A percentile compares a stretch with the other conserved stretches of the same genome.
Conservation (phyloP, 2,888 invertebrate genomes). For the Lasius platythorax region DNA sequence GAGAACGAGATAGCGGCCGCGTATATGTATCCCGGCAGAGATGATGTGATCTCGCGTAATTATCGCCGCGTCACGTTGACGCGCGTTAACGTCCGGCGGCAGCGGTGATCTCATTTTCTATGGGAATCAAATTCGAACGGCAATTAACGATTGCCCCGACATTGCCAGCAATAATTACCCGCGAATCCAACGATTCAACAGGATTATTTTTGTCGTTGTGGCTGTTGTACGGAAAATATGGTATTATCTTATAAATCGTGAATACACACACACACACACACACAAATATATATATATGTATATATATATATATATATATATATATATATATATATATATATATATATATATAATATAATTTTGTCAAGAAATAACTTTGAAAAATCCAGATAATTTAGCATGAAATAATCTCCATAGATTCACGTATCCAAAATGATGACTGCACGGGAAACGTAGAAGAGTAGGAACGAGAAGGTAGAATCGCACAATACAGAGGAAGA, state of each 20-base stretch:
- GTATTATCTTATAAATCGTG: neutral
- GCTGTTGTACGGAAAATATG: neutral
- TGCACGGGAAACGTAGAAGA: no score
- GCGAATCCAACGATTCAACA: constrained; percentile 54
- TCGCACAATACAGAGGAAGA: neutral
- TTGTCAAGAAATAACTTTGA: neutral
- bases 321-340: no score
- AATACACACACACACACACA: neutral
- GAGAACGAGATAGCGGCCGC: constrained; percentile 34
- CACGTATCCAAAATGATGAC: neutral
- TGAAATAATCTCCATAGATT: neutral
- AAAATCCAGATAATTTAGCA: neutral
- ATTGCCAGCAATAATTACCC: constrained; percentile 21
- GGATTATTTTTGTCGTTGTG: neutral
- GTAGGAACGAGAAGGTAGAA: neutral
- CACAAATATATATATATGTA: no score
- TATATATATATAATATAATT: neutral
- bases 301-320: no score
- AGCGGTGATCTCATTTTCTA: constrained; percentile 73
- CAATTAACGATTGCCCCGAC: constrained; percentile 67
- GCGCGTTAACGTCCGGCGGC: constrained; percentile 28
- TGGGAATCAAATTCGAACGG: constrained; percentile 41
- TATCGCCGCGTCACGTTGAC: constrained; percentile 59
- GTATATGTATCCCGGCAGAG: constrained; percentile 29
- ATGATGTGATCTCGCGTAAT: constrained; percentile 63